Evolutionary conservation across 2,797 vertebrate species (phyloP).

Genomic region (Lacerta bilineata): DNA sequence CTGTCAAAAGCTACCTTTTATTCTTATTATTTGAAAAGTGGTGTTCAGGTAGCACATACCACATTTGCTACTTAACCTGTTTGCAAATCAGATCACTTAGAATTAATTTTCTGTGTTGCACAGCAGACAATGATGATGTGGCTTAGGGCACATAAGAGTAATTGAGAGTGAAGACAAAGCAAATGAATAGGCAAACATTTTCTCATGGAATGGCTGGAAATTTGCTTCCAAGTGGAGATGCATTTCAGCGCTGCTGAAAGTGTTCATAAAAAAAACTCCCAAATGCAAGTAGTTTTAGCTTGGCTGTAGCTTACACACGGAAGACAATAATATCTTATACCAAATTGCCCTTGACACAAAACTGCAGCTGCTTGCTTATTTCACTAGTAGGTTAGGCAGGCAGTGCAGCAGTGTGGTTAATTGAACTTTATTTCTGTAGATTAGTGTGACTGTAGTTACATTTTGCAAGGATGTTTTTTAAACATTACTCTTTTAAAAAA

Average conservation of each 20-base stretch:
- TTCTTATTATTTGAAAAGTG: neutral
- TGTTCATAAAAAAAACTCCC: neutral
- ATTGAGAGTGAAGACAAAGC: neutral
- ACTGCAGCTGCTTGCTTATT: neutral
- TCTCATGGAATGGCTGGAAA: neutral
- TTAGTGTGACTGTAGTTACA: neutral
- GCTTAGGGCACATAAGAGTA: neutral
- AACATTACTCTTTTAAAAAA: conserved; percentile 1
- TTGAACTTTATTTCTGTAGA: neutral
- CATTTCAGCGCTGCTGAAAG: neutral
- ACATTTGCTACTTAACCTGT: neutral
- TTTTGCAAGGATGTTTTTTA: neutral
- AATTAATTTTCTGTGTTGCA: neutral
- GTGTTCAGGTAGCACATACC: neutral
- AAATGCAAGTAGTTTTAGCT: neutral
- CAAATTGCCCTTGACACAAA: neutral
- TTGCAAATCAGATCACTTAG: neutral
- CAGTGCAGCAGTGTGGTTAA: neutral
- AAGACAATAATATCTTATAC: neutral
- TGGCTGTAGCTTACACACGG: neutral
- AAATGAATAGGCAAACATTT: neutral
- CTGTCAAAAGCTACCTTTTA: neutral
- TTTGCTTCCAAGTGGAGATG: too few species aligned
- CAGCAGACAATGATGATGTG: neutral
- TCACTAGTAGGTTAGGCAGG: neutral